Percentiles rank a stretch among this genome's conserved stretches.
phyloP scores from a whole-genome alignment of 1,140 invertebrate genomes.

The Drosophila obscura region DNA sequence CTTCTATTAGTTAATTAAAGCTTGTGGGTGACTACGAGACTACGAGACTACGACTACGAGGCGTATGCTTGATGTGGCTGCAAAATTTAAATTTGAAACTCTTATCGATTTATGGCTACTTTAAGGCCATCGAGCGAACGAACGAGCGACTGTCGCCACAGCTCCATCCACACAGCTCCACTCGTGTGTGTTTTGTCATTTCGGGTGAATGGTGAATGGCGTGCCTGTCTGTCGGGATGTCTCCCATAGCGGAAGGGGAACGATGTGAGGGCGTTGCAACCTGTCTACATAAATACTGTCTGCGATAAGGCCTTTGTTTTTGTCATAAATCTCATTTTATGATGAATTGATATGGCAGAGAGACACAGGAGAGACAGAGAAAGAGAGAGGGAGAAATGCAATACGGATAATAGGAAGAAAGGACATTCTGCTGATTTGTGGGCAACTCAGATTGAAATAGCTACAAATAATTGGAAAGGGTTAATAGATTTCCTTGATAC shows the following conservation, averaged over 20 bases:
- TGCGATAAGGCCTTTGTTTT: conserved; percentile 84
- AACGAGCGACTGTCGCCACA: conserved; percentile 4
- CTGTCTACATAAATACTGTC: conserved; percentile 83
- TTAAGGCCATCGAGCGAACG: conserved; percentile 40
- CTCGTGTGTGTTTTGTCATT: conserved; percentile 56
- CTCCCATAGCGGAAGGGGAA: neutral
- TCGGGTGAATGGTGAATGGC: conserved; percentile 43
- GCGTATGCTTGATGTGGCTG: conserved; percentile 60
- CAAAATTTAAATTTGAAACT: conserved; percentile 46
- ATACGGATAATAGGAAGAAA: conserved; percentile 12
- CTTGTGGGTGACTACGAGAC: conserved; percentile 25
- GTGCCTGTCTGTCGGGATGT: conserved; percentile 64
- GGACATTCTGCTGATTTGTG: conserved; percentile 46
- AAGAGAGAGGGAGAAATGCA: conserved; percentile 41
- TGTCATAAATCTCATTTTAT: conserved; percentile 84
- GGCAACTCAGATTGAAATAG: conserved; percentile 47
- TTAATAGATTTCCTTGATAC: conserved; percentile 44
- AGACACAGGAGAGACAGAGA: conserved; percentile 23
- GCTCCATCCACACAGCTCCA: neutral
- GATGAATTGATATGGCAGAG: conserved; percentile 78
- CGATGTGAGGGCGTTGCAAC: conserved; percentile 51
- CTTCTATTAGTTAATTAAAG: conserved; percentile 70
- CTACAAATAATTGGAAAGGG: conserved; percentile 15
- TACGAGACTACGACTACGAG: conserved; percentile 24
- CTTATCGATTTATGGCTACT: conserved; percentile 60